Evolutionary conservation across 1,140 invertebrate genomes (phyloP), one percentile per base, ranked within the genome.

Genomic region (Papilio aristodemus): DNA sequence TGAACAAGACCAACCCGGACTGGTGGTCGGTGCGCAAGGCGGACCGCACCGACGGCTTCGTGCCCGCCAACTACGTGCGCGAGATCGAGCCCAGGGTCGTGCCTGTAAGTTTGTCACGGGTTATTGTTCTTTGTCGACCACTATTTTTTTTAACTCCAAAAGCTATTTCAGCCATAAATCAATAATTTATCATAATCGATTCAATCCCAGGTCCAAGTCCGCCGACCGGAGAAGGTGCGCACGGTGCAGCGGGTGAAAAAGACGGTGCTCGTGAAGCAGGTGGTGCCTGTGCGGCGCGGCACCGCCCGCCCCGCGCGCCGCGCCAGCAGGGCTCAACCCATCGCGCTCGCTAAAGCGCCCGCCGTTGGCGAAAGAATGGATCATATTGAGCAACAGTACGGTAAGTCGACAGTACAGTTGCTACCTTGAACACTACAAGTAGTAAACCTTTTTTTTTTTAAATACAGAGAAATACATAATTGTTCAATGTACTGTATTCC

Each of bases 21-120:
- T 99, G 99, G 98, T 99, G 99, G 99, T 97, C 97, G 78, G 96
- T 99, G 4, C 93, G 98, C 11, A 99, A 98, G 92, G 93, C 94
- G 0, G 97, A 97, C 81, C 96, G 98, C 0, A 94, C 94, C 0
- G 98, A 99, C 81, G 98, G 98, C 10, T 99, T 99, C 91, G 98
- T 99, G 1, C 99, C 99, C 0, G 98, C 98, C 0, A 99, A 99
- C 90, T 99, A 99, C 90, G 97, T 99, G 0, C 94, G 95, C 27
- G 97, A 99, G 90, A 95, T 99, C 54, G 97, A 98, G 74, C 96
- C 97, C 0, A 96, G 97, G 79, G 94, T 97, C 1, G 95, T 94
- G 78, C 89, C 93, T 39, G 93, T 92, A n/a, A 86, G 87, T 84
- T 13, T 41, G 9, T 19, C 11, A 36, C 7, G n/a, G 3, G 13